phyloP scores from a whole-genome alignment of 2,113 vertebrate genomes.

The Hypocryptadius cinnamomeus region DNA sequence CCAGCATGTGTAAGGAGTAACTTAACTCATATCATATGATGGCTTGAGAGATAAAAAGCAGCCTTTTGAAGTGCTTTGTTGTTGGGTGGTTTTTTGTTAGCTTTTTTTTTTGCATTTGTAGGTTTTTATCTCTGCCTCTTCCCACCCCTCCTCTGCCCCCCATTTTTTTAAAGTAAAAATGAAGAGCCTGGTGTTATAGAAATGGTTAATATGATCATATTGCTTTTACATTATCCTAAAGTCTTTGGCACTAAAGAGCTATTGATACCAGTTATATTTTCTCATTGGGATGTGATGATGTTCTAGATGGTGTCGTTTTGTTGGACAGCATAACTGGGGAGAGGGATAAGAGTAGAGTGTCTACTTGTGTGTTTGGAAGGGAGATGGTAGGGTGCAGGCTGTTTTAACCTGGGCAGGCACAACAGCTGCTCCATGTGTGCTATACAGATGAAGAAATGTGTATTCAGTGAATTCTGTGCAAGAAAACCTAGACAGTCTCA shows the following conservation, averaged over 20 bases:
- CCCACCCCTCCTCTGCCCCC: rapidly evolving
- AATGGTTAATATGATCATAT: neutral
- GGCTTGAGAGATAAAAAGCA: neutral
- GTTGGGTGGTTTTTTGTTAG: neutral
- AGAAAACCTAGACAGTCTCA: neutral
- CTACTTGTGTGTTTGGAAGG: neutral
- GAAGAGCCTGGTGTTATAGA: neutral
- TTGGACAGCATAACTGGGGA: neutral
- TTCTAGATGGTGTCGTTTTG: neutral
- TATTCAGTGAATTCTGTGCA: neutral
- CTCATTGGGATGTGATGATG: neutral
- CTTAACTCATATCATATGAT: neutral
- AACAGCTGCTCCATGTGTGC: neutral
- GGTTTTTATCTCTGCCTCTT: neutral
- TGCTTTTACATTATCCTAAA: neutral
- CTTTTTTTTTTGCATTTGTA: neutral
- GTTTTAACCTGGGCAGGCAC: neutral
- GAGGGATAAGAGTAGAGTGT: neutral
- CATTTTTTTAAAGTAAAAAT: neutral
- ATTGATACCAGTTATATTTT: neutral
- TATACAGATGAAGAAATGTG: rapidly evolving
- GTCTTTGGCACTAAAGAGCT: neutral
- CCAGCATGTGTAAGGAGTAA: neutral
- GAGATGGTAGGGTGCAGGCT: neutral
- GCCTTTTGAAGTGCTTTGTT: neutral